Base-by-base conservation (phyloP, 2,888 invertebrate genomes). In the Nipponacmea schrenckii region DNA sequence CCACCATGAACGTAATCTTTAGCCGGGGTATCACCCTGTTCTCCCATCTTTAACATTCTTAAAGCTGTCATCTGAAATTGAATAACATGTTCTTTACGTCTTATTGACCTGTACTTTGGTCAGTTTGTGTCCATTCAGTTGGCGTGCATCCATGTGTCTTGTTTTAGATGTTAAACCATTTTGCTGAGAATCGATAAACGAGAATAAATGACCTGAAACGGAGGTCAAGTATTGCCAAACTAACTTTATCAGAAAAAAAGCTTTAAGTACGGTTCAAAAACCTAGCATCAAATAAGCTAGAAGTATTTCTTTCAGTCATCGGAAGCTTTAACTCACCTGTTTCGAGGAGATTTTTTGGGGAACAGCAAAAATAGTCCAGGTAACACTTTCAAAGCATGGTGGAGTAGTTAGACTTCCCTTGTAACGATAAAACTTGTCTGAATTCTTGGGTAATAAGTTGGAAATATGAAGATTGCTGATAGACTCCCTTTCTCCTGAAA, bases 391-490 rank as follows among this genome's bases (percentile, higher is more conserved):
- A 26, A 75, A 75, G 70, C 86, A 86, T 0, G 84, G 84, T 8
- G 86, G 86, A 17, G 82, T 82, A 62, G 85, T 86, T 67, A 84
- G 66, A 67, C 83, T 83, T 56, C 86, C 85, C 68, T 77, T 73
- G 74, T 86, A 86, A 20, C 85, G 79, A 77, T 81, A 86, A 73
- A 79, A 85, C 14, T 77, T 76, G 14, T 72, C 70, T 8, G 71
- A 62, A 50, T 79, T 74, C 14, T 67, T 31, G 1, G 77, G 74
- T 20, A 77, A 45, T 17, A 77, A 46, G 17, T 62, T 26, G 14
- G 62, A 45, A 7, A 71, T 20, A 12, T 50, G 20, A 17, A 67
- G 64, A 63, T 71, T 71, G 20, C 26, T 45, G 8, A 71, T 46
- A 44, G 63, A 62, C 26, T 67, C 39, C 24, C 62, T 17, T 45